Conservation (phyloP, 1,140 invertebrate genomes). For the Leptopilina boulardi region DNA sequence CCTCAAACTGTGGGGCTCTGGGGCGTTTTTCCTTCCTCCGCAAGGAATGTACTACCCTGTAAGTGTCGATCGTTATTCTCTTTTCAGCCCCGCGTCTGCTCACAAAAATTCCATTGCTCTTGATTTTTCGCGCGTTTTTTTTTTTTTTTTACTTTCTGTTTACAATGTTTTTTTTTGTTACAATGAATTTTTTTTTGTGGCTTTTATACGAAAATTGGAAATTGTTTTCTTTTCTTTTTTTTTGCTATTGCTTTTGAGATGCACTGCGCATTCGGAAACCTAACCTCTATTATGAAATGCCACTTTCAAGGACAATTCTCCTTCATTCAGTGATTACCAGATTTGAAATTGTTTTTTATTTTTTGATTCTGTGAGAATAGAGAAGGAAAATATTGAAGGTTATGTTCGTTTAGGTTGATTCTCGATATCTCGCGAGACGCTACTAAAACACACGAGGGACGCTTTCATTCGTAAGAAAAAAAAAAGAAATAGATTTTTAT, state of each 20-base stretch:
- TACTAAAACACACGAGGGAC: neutral
- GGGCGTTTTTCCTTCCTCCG: constrained; percentile 93
- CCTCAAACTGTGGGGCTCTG: constrained; percentile 95
- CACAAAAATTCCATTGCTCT: constrained; percentile 8
- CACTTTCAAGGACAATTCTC: neutral
- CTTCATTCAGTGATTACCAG: neutral
- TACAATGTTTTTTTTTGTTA: too few species aligned
- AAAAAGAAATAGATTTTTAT: too few species aligned
- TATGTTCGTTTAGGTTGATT: neutral
- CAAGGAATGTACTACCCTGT: constrained; percentile 96
- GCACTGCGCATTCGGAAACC: neutral
- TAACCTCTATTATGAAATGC: neutral
- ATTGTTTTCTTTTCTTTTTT: neutral
- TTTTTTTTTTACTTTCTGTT: too few species aligned
- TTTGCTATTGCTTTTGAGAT: neutral
- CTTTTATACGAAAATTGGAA: neutral
- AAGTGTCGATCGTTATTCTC: constrained; percentile 75
- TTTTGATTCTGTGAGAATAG: too few species aligned
- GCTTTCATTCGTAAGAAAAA: too few species aligned
- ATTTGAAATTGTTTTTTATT: neutral
- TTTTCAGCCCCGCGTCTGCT: constrained; percentile 48
- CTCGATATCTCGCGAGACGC: too few species aligned
- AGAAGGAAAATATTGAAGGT: too few species aligned
- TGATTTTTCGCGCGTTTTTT: constrained; percentile 25
- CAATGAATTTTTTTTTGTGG: neutral